These are phyloP conservation scores for Pangasius krempfi DNA, from an alignment of 2,797 vertebrate genomes.

Conservation along the genomic window DNA sequence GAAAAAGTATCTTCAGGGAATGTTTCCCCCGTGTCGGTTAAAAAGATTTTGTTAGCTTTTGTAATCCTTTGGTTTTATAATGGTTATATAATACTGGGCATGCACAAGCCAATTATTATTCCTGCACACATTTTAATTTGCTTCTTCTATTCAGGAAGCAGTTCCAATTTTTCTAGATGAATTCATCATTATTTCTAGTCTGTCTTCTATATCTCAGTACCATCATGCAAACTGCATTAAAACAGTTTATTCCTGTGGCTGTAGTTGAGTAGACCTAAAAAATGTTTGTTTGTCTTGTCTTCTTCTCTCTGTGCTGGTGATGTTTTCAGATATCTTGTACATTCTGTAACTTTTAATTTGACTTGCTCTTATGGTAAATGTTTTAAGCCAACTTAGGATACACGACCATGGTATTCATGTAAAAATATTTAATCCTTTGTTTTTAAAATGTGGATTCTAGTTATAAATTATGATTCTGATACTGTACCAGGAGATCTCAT, in stretches of 20 bases:
- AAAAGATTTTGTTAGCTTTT: constrained; percentile 44
- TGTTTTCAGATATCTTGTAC: not conserved
- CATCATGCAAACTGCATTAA: not conserved
- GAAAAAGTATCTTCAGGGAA: constrained; percentile 56
- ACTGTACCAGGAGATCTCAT: not conserved
- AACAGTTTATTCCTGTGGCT: not conserved
- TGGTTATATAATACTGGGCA: not conserved
- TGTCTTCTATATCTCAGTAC: not conserved
- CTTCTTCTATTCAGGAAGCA: not conserved
- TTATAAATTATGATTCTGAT: not conserved
- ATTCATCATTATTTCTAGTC: not conserved
- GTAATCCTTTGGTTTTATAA: not conserved
- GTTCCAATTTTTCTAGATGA: not conserved
- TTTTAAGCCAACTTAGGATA: not conserved
- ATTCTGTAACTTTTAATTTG: not conserved
- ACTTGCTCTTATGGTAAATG: not conserved
- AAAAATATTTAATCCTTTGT: not conserved
- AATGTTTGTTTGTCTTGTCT: not conserved
- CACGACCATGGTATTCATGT: too few relatives aligned
- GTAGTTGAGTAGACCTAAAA: not conserved
- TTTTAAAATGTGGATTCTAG: not conserved
- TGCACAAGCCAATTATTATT: constrained; percentile 4
- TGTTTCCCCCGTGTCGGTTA: constrained; percentile 39
- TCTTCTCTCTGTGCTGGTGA: not conserved
- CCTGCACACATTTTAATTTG: not conserved